Evolutionary conservation across 2,113 vertebrate species (phyloP).

Genomic region (Marmota monax): DNA sequence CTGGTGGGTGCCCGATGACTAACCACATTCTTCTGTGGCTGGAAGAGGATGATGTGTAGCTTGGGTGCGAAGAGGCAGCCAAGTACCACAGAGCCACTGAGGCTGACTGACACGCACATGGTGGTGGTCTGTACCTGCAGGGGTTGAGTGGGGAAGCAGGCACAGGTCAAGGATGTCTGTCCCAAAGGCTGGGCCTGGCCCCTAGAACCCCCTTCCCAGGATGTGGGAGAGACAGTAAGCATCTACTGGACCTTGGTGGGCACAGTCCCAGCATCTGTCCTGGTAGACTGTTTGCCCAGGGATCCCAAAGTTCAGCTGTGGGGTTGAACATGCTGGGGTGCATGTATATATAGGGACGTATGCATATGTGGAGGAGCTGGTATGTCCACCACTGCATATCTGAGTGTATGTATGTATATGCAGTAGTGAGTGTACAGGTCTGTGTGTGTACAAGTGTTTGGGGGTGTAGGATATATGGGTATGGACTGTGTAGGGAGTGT

Average conservation of each 20-base stretch:
- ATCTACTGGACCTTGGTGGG: neutral
- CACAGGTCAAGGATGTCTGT: neutral
- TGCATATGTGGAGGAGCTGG: neutral
- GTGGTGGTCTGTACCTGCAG: constrained; percentile 98
- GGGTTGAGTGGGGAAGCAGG: neutral
- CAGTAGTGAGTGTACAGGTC: neutral
- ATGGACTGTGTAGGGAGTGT: neutral
- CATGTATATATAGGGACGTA: too few relatives aligned
- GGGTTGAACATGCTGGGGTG: neutral
- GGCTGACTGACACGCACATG: constrained; percentile 98
- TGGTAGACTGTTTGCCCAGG: neutral
- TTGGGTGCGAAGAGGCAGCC: constrained; percentile 93
- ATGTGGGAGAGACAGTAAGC: fast-evolving
- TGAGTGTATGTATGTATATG: neutral
- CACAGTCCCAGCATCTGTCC: neutral
- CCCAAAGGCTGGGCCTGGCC: neutral
- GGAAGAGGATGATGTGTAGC: constrained; percentile 98
- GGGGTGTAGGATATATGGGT: neutral
- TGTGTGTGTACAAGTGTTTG: neutral
- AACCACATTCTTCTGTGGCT: constrained; percentile 98
- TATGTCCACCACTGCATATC: neutral
- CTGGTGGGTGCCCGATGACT: constrained; percentile 92
- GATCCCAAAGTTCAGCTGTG: neutral
- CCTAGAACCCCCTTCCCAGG: neutral
- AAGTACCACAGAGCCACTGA: constrained; percentile 97